Conservation (phyloP, 2,113 vertebrate species). For the Bubo blakistoni region DNA sequence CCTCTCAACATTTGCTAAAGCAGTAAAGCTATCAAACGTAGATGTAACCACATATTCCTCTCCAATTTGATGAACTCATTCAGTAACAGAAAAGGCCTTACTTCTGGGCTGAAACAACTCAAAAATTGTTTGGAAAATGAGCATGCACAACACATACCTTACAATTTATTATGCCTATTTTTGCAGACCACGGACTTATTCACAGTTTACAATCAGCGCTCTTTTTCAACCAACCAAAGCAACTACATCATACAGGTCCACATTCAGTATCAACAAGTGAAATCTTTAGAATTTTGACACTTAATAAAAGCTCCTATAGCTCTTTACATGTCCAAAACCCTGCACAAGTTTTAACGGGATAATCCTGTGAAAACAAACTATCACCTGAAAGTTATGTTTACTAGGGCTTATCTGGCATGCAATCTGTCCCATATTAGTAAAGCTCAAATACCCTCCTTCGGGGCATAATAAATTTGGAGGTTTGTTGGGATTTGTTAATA, state of each 20-base stretch:
- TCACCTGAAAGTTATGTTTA: slow-evolving; percentile 15
- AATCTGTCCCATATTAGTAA: not conserved
- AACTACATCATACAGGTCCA: not conserved
- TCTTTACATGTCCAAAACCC: not conserved
- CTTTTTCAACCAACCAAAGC: slow-evolving; percentile 11
- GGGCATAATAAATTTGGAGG: slow-evolving; percentile 11
- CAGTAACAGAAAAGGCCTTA: not conserved
- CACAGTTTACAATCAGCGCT: slow-evolving; percentile 2
- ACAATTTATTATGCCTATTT: slow-evolving; percentile 1
- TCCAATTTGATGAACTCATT: not conserved
- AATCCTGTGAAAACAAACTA: slow-evolving; percentile 25
- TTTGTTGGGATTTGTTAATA: slow-evolving; percentile 21
- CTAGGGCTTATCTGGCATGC: not conserved
- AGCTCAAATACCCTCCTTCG: not conserved
- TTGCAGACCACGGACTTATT: not conserved
- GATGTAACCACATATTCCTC: not conserved
- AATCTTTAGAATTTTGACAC: not conserved
- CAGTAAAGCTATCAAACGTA: not conserved
- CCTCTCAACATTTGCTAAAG: not conserved
- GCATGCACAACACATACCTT: not conserved
- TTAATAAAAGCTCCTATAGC: slow-evolving; percentile 25
- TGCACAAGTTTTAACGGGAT: not conserved
- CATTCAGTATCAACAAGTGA: slow-evolving; percentile 8
- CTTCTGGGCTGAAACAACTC: not conserved
- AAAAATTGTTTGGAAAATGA: not conserved